phyloP scores from a whole-genome alignment of 53 echinoderm and acorn worm species.

The Hippasteria phrygiana region DNA sequence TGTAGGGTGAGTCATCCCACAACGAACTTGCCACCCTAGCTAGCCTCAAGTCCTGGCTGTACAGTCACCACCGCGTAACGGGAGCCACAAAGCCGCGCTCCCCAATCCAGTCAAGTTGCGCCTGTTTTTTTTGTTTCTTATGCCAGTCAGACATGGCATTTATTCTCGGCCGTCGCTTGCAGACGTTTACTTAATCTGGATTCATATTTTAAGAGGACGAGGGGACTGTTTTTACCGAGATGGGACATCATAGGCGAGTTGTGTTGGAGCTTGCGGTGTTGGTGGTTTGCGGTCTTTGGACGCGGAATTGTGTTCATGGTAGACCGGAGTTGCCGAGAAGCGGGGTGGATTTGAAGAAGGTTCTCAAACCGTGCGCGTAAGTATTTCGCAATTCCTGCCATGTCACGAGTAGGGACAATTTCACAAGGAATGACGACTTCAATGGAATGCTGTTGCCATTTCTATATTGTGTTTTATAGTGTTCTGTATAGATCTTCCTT shows the following conservation, averaged over 20 bases:
- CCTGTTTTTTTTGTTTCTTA: background rate
- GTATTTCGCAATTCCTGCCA: background rate
- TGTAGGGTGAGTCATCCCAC: slow-evolving; percentile 3
- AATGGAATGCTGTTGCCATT: background rate
- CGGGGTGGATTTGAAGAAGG: background rate
- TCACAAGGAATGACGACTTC: background rate
- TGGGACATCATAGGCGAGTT: background rate
- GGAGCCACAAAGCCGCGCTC: background rate
- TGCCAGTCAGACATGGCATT: background rate
- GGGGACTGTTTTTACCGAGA: background rate
- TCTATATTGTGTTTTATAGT: background rate
- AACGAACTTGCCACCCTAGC: background rate
- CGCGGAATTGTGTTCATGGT: too few species aligned
- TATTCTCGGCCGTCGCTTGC: background rate
- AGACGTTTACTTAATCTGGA: background rate
- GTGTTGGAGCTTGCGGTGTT: background rate
- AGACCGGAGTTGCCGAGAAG: background rate
- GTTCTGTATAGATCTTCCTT: background rate
- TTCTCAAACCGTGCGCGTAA: slow-evolving; percentile 3
- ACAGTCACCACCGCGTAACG: slow-evolving; percentile 10
- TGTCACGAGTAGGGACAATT: background rate
- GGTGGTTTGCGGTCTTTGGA: background rate
- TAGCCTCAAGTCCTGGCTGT: background rate
- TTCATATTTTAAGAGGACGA: background rate
- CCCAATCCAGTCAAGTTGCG: background rate